phyloP scores from a whole-genome alignment of 2,797 vertebrate genomes.

The Lemur catta region DNA sequence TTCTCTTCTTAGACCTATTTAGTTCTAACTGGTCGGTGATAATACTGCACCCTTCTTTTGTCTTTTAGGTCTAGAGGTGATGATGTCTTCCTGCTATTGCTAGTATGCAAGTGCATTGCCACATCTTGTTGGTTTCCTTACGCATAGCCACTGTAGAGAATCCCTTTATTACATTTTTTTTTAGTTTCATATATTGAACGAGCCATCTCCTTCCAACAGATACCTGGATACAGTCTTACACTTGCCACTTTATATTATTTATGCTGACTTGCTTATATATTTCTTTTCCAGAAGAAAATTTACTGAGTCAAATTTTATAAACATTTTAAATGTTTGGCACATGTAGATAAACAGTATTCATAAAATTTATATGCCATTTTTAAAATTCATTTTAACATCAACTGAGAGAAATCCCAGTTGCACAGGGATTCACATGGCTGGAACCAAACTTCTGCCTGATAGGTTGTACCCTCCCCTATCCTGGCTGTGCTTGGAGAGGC shows the following conservation, averaged over 20 bases:
- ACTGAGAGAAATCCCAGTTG: background rate
- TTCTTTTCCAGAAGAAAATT: background rate
- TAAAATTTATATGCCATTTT: background rate
- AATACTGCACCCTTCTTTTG: background rate
- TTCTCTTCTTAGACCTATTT: background rate
- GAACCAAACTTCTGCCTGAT: background rate
- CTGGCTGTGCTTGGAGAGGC: background rate
- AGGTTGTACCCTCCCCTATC: background rate
- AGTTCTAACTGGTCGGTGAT: background rate
- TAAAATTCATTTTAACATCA: background rate
- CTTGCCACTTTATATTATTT: background rate
- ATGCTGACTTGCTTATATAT: background rate
- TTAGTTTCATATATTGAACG: background rate
- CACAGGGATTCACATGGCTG: accelerated
- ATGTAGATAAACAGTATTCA: background rate
- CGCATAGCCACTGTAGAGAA: background rate
- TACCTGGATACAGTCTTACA: background rate
- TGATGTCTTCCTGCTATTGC: background rate
- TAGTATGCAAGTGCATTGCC: background rate
- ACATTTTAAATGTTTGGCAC: background rate
- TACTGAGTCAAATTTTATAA: background rate
- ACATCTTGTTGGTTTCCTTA: background rate
- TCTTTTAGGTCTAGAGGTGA: background rate
- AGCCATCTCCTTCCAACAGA: background rate
- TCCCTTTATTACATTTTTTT: background rate